These are phyloP conservation scores for Mormyrus lacerda DNA, from an alignment of 2,113 vertebrate genomes.

Conservation along the genomic window DNA sequence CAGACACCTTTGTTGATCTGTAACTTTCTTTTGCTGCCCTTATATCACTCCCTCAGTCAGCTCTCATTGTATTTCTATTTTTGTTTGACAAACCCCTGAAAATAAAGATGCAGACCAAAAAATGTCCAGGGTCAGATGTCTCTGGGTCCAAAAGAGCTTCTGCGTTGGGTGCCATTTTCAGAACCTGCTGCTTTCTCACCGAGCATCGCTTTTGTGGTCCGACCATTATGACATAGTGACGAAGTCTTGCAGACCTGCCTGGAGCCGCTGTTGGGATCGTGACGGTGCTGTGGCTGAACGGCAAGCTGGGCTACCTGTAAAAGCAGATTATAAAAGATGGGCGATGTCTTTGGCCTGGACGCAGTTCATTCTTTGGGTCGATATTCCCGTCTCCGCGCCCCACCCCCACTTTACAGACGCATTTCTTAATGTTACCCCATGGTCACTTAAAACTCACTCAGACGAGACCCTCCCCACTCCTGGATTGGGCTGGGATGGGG, in stretches of 20 bases:
- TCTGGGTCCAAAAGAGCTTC: not conserved
- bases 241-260: not conserved
- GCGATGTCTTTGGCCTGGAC: not conserved
- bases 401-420: not conserved
- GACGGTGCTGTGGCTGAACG: not conserved
- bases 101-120: not conserved
- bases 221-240: not conserved
- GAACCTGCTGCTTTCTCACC: not conserved
- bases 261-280: not conserved
- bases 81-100: not conserved
- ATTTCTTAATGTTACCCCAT: not conserved
- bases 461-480: conserved; percentile 12
- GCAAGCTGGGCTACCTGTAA: not conserved
- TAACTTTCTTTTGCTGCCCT: not conserved
- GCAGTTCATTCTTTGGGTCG: not conserved
- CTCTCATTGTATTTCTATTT: not conserved
- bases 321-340: not conserved
- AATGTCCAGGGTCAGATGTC: not conserved
- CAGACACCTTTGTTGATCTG: not conserved
- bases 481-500: not conserved
- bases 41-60: not conserved
- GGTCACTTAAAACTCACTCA: conserved; percentile 5
- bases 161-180: not conserved
- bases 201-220: not conserved
- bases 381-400: not conserved